A percentile compares a stretch with the other conserved stretches of the same genome.
These are phyloP conservation scores for Coelopa frigida DNA, from an alignment of 1,140 invertebrate genomes.

Conservation along the genomic window DNA sequence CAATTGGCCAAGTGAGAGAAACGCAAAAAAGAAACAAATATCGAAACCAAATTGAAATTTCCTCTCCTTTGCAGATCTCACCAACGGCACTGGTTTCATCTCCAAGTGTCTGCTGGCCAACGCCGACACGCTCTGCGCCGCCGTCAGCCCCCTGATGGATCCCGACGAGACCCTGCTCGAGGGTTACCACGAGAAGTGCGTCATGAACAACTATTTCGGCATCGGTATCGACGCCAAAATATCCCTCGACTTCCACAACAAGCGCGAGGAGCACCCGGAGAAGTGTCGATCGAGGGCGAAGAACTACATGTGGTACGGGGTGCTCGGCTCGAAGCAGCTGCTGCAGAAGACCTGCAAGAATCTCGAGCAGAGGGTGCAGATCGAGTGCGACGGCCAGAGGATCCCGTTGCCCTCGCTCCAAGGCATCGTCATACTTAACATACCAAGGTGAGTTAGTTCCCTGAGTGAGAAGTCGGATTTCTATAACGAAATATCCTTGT, in stretches of 20 bases:
- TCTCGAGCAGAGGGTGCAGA: conserved; percentile 86
- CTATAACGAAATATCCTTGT: background rate
- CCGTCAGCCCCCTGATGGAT: conserved; percentile 88
- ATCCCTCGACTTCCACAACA: conserved; percentile 94
- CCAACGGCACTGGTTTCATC: conserved; percentile 67
- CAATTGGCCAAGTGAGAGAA: conserved; percentile 73
- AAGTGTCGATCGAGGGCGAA: conserved; percentile 90
- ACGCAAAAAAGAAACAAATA: background rate
- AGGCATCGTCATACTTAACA: conserved; percentile 95
- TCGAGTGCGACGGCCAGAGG: conserved; percentile 87
- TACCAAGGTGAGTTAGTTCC: conserved; percentile 52
- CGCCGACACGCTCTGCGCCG: conserved; percentile 92
- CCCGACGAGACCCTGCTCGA: conserved; percentile 82
- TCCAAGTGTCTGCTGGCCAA: conserved; percentile 89
- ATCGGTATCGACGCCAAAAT: conserved; percentile 99
- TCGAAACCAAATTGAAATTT: background rate
- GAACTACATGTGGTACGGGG: conserved; percentile 97
- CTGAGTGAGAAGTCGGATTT: background rate
- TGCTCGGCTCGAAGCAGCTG: conserved; percentile 88
- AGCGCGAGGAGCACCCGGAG: conserved; percentile 95
- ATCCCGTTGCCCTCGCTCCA: conserved; percentile 89
- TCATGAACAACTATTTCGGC: conserved; percentile 99
- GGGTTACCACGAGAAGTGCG: conserved; percentile 88
- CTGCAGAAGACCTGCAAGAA: conserved; percentile 91
- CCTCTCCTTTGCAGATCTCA: conserved; percentile 48